Evolutionary conservation across 2,113 vertebrate species (phyloP), one percentile per base, ranked within the genome.

Genomic region (Rhea americana): DNA sequence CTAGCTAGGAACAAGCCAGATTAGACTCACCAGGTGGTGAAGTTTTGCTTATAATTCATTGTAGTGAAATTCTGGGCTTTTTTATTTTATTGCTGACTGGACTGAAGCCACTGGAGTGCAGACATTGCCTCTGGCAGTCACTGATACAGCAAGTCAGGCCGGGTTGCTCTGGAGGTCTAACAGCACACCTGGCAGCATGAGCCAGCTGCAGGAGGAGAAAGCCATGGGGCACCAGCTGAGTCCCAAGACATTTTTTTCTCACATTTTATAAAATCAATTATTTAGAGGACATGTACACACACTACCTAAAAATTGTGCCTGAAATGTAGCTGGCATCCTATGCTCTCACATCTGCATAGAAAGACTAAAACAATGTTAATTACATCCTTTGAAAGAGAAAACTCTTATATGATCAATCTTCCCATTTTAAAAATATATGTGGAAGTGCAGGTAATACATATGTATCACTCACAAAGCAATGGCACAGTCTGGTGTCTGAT

Each of bases 221-320:
- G 25, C 32, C 41, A 92, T 68, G 53, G 32, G 94, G 39, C 25
- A 84, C 24, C 22, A 71, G 11, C 32, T 93, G 82, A 93, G 92
- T 82, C 61, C 56, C 79, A 59, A 39, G 41, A 71, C 85, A 85
- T 61, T n/a, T 55, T 59, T 62, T 32, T 20, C 85, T 88, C 18
- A 2, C 1, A 35, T 84, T 95, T 94, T 66, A 65, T 35, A 87
- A 93, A 94, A 91, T 73, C 71, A 80, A 61, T 90, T 96, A 68
- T 94, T 92, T 75, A 89, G 39, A 92, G 63, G 43, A 89, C 41
- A 92, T 37, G 43, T 53, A 37, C 17, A 30, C 11, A 79, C 55
- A 68, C 75, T 82, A 94, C 61, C 13, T 85, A 85, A 87, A 93
- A 89, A 13, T 32, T 65, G n/a, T 75, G 43, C 70, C 85, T 58